Percentiles rank a stretch among this genome's conserved stretches.
Conservation (phyloP, 2,888 invertebrate species). For the Mythimna impura region DNA sequence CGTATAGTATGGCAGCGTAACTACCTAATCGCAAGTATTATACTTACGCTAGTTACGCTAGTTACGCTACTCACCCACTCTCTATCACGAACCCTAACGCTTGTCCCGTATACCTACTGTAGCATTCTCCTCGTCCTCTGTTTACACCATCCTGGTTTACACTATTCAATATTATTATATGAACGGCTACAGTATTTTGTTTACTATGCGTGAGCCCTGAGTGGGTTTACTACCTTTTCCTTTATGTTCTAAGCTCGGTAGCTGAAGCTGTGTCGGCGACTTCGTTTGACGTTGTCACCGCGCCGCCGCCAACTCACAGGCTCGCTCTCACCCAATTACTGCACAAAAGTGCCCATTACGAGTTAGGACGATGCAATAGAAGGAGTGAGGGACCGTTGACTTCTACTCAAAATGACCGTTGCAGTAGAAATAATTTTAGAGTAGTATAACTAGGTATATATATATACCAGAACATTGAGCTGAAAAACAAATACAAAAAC, state of each 20-base stretch:
- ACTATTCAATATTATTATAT: too few relatives aligned
- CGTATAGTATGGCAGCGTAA: not conserved
- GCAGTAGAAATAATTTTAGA: not conserved
- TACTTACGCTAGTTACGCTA: not conserved
- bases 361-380: conserved; percentile 1
- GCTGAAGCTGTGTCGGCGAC: not conserved
- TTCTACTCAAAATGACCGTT: conserved; percentile 27
- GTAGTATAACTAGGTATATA: not conserved
- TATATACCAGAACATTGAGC: too few relatives aligned
- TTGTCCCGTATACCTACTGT: not conserved
- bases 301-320: conserved; percentile 19
- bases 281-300: conserved; percentile 20
- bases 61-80: too few relatives aligned
- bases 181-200: too few relatives aligned
- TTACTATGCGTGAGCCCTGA: not conserved
- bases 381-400: conserved; percentile 12
- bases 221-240: conserved; percentile 1
- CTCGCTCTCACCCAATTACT: conserved; percentile 53
- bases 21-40: not conserved
- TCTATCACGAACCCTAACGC: not conserved
- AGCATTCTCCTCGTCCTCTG: not conserved
- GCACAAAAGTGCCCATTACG: conserved; percentile 33
- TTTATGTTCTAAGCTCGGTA: not conserved
- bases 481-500: too few relatives aligned
- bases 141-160: too few relatives aligned